These are phyloP conservation scores for Gymnothorax javanicus DNA, from an alignment of 2,797 vertebrate genomes.

Conservation along the genomic window DNA sequence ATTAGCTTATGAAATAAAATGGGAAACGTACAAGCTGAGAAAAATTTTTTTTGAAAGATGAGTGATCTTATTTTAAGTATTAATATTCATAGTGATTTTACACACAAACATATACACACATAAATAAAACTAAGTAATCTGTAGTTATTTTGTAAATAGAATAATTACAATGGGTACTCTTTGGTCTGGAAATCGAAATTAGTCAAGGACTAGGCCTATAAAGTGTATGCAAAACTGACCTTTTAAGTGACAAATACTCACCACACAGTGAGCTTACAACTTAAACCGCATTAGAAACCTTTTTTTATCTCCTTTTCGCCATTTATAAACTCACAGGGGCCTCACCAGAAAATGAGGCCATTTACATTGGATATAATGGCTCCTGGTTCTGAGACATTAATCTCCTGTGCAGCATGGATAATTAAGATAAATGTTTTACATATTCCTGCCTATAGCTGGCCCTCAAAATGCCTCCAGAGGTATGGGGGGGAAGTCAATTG, in stretches of 20 bases:
- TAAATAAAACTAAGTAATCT: not conserved
- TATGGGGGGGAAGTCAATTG: constrained; percentile 68
- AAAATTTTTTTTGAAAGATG: no score
- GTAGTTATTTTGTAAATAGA: not conserved
- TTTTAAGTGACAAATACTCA: not conserved
- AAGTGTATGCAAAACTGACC: not conserved
- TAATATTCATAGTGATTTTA: not conserved
- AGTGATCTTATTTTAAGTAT: not conserved
- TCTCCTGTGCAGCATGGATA: constrained; percentile 71
- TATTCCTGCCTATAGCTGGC: constrained; percentile 75
- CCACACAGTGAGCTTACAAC: not conserved
- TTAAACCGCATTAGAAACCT: not conserved
- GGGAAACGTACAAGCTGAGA: no score
- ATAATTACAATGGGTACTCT: not conserved
- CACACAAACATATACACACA: not conserved
- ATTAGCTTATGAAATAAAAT: no score
- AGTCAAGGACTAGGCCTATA: no score
- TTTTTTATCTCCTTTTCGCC: not conserved
- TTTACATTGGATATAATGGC: constrained; percentile 72
- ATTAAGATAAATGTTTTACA: constrained; percentile 85
- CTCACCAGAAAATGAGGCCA: not conserved
- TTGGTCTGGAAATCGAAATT: not conserved
- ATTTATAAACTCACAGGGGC: not conserved
- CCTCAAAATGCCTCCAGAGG: constrained; percentile 72
- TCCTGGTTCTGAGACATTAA: constrained; percentile 72